phyloP scores from a whole-genome alignment of 2,888 invertebrate genomes.

The Girardia tigrina region DNA sequence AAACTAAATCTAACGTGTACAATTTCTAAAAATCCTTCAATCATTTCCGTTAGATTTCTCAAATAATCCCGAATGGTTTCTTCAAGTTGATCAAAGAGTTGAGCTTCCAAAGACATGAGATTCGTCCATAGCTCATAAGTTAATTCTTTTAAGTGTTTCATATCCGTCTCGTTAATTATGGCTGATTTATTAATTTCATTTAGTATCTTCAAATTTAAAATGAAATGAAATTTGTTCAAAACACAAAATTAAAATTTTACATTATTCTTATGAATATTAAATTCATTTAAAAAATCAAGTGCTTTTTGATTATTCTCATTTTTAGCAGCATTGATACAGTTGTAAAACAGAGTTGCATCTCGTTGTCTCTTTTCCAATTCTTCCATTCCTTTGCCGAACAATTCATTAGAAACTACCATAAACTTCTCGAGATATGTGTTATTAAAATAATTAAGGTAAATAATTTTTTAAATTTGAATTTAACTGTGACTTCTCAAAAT shows the following conservation, averaged over 20 bases:
- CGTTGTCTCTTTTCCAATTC: conserved; percentile 44
- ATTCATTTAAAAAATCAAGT: neutral
- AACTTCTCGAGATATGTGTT: conserved; percentile 41
- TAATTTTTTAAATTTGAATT: too few species aligned
- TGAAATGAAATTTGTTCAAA: neutral
- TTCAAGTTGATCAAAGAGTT: conserved; percentile 53
- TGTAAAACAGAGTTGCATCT: conserved; percentile 48
- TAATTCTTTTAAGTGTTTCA: conserved; percentile 52
- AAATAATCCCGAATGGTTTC: conserved; percentile 64
- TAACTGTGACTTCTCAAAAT: too few species aligned
- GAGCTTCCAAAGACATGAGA: conserved; percentile 51
- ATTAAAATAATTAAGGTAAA: too few species aligned
- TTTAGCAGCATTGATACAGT: conserved; percentile 49
- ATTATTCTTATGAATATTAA: neutral
- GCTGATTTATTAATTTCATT: neutral
- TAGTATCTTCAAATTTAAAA: neutral
- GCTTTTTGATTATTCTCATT: conserved; percentile 43
- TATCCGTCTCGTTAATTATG: neutral
- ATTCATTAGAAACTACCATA: conserved; percentile 44
- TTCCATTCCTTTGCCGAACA: conserved; percentile 48
- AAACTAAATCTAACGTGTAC: too few species aligned
- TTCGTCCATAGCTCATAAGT: conserved; percentile 55
- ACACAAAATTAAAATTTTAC: too few species aligned
- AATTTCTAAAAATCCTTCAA: conserved; percentile 46
- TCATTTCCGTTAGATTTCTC: conserved; percentile 60